Conservation (phyloP, 2,797 vertebrate species). For the Neoniphon sammara region DNA sequence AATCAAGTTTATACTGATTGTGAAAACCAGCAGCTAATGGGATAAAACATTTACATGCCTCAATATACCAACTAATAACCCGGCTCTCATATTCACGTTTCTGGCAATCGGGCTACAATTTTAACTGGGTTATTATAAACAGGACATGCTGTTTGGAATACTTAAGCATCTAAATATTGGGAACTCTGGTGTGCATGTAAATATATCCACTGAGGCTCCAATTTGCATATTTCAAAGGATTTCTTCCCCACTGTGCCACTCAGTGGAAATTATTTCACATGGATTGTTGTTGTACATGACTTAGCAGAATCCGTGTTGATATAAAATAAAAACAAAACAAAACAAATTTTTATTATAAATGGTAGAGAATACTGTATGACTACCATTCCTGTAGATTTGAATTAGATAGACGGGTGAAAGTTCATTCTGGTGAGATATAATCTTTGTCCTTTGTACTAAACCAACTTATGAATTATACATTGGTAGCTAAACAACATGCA, state of each 20-base stretch:
- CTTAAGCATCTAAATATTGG: conserved; percentile 44
- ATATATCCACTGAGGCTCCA: conserved; percentile 38
- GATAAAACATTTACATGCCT: conserved; percentile 50
- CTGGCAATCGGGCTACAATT: conserved; percentile 37
- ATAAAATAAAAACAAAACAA: background rate
- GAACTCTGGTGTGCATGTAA: conserved; percentile 46
- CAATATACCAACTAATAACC: conserved; percentile 52
- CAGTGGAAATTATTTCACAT: conserved; percentile 17
- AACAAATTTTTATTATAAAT: background rate
- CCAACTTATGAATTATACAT: conserved; percentile 10
- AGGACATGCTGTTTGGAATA: conserved; percentile 44
- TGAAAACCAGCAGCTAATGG: conserved; percentile 53
- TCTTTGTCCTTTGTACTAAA: conserved; percentile 4
- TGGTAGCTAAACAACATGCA: conserved; percentile 6
- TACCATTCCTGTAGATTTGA: background rate
- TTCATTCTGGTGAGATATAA: background rate
- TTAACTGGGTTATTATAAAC: conserved; percentile 53
- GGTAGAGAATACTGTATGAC: conserved; percentile 6
- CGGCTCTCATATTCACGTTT: conserved; percentile 32
- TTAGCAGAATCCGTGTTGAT: conserved; percentile 18
- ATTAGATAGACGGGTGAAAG: background rate
- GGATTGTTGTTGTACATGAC: conserved; percentile 34
- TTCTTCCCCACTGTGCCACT: conserved; percentile 35
- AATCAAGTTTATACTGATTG: conserved; percentile 43
- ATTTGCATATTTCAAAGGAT: conserved; percentile 43